phyloP scores from a whole-genome alignment of 2,113 vertebrate species.

The Rhynchomys soricoides region DNA sequence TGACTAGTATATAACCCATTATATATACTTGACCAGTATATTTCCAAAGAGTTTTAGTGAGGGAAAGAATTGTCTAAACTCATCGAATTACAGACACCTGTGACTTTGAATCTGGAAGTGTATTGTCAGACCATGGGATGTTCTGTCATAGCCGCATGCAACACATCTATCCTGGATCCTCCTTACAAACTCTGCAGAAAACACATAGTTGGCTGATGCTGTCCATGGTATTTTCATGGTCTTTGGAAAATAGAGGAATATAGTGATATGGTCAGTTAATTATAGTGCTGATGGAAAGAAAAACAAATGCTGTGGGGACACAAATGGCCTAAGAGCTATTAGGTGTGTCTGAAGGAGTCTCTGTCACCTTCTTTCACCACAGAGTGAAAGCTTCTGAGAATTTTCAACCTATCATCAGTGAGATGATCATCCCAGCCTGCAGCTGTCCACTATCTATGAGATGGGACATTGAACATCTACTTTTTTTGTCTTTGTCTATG shows the following conservation, averaged over 20 bases:
- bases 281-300: not conserved
- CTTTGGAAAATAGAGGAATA: not conserved
- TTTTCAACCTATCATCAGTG: not conserved
- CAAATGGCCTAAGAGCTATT: not conserved
- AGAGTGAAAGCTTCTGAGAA: not conserved
- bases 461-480: not conserved
- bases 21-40: too few species aligned
- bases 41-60: not conserved
- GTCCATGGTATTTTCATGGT: not conserved
- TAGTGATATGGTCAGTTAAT: not conserved
- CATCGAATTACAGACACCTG: not conserved
- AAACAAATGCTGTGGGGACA: not conserved
- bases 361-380: not conserved
- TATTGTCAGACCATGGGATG: rapidly evolving
- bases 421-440: not conserved
- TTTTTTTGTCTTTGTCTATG: not conserved
- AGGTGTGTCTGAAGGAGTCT: not conserved
- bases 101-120: too few species aligned
- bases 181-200: not conserved
- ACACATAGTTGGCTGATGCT: too few species aligned
- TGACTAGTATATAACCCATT: too few species aligned
- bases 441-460: too few species aligned
- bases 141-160: too few species aligned
- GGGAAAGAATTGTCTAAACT: not conserved
- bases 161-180: not conserved